Evolutionary conservation across 2,797 vertebrate genomes (phyloP).

Genomic region (Brachymystax lenok): DNA sequence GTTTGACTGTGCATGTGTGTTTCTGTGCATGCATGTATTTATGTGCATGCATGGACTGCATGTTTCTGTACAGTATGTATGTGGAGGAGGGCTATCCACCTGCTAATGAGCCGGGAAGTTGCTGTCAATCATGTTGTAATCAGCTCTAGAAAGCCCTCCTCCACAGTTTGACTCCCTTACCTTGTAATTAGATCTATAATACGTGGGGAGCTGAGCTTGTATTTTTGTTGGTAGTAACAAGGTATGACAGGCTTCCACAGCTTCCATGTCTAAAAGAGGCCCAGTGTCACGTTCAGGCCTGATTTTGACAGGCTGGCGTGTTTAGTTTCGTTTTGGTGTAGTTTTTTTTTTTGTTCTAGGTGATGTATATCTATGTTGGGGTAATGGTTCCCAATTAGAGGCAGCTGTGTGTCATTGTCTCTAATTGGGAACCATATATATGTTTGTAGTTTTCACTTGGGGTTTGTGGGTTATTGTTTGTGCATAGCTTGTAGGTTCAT

Average conservation of each 20-base stretch:
- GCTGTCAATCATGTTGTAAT: constrained; percentile 17
- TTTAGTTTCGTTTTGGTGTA: no score
- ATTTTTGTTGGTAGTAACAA: constrained; percentile 29
- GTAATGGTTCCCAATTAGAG: no score
- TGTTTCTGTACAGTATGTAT: background rate
- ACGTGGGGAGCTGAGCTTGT: constrained; percentile 19
- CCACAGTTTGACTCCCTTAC: constrained; percentile 9
- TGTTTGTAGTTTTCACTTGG: no score
- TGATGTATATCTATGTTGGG: no score
- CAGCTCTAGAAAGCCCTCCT: constrained; percentile 16
- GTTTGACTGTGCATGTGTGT: constrained; percentile 6
- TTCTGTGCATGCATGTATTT: background rate
- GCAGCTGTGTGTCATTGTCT: no score
- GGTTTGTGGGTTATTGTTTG: no score
- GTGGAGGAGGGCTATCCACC: background rate
- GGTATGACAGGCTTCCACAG: constrained; percentile 4
- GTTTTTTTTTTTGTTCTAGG: no score
- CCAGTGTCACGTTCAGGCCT: no score
- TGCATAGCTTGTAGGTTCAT: no score
- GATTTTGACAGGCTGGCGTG: no score
- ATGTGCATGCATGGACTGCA: background rate
- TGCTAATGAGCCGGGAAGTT: background rate
- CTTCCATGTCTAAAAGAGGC: constrained; percentile 15
- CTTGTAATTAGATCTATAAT: constrained; percentile 27
- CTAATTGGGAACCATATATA: no score